phyloP scores from a whole-genome alignment of 1,140 invertebrate species.

The Musca vetustissima region DNA sequence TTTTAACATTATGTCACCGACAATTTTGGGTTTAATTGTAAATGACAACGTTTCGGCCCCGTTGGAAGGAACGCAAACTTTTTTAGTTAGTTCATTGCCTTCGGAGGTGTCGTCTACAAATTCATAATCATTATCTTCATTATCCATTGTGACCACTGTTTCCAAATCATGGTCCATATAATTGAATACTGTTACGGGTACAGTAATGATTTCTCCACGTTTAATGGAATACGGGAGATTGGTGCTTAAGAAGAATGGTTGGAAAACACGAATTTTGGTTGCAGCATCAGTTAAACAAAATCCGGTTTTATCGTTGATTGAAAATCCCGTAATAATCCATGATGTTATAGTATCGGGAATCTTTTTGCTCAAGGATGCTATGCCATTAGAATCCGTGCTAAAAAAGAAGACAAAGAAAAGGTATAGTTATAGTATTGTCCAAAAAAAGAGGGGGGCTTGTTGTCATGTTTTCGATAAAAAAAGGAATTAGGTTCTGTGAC shows the following conservation, averaged over 20 bases:
- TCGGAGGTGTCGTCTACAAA: slow-evolving; percentile 67
- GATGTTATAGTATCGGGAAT: slow-evolving; percentile 90
- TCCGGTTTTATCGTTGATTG: slow-evolving; percentile 80
- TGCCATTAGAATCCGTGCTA: slow-evolving; percentile 32
- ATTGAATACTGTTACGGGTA: slow-evolving; percentile 48
- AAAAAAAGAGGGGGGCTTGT: too few relatives aligned
- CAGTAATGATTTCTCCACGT: slow-evolving; percentile 56
- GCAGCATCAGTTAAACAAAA: slow-evolving; percentile 75
- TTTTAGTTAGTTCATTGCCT: slow-evolving; percentile 62
- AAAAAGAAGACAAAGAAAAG: neutral
- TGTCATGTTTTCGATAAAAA: too few relatives aligned
- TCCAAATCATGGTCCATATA: slow-evolving; percentile 66
- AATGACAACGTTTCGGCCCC: slow-evolving; percentile 73
- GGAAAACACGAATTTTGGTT: slow-evolving; percentile 80
- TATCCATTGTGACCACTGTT: slow-evolving; percentile 81
- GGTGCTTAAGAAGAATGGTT: slow-evolving; percentile 85
- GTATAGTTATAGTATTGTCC: neutral
- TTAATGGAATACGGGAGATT: slow-evolving; percentile 82
- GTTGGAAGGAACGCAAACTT: slow-evolving; percentile 66
- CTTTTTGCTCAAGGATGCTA: slow-evolving; percentile 52
- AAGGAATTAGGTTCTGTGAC: too few relatives aligned
- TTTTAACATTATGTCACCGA: slow-evolving; percentile 75
- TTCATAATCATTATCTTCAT: slow-evolving; percentile 76
- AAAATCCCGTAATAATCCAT: slow-evolving; percentile 91
- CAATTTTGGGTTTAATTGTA: slow-evolving; percentile 72